phyloP scores from a whole-genome alignment of 2,888 invertebrate genomes.

The Himalopsyche kuldschensis region DNA sequence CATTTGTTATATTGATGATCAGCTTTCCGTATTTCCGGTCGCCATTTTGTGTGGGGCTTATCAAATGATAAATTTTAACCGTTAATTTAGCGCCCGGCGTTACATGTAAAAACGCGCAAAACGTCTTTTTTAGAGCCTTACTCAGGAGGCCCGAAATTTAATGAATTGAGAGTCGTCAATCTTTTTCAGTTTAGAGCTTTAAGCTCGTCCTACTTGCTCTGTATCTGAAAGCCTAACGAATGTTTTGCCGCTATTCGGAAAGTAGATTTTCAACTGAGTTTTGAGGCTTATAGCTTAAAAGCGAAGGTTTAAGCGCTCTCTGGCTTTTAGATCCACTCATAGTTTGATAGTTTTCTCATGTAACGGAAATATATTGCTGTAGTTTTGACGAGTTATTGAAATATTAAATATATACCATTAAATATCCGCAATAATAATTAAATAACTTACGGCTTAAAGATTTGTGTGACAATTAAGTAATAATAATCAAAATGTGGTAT shows the following conservation, averaged over 20 bases:
- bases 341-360: not conserved
- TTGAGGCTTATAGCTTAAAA: not conserved
- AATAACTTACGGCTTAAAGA: too few species aligned
- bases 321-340: not conserved
- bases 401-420: not conserved
- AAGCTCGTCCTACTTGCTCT: not conserved
- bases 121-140: conserved; percentile 8
- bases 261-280: not conserved
- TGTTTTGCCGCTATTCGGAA: conserved; percentile 1
- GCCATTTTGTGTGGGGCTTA: conserved; percentile 7
- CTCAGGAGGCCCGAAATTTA: conserved; percentile 5
- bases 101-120: conserved; percentile 10
- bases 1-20: not conserved
- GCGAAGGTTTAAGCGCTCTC: not conserved
- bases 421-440: too few species aligned
- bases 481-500: too few species aligned
- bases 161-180: conserved; percentile 25
- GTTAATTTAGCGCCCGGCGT: conserved; percentile 19
- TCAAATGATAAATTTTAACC: conserved; percentile 27
- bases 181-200: conserved; percentile 18
- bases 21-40: not conserved
- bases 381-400: not conserved
- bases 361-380: not conserved
- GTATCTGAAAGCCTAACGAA: conserved; percentile 20
- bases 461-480: too few species aligned